Conservation (phyloP, 2,113 vertebrate species). For the Pluvianellus socialis region DNA sequence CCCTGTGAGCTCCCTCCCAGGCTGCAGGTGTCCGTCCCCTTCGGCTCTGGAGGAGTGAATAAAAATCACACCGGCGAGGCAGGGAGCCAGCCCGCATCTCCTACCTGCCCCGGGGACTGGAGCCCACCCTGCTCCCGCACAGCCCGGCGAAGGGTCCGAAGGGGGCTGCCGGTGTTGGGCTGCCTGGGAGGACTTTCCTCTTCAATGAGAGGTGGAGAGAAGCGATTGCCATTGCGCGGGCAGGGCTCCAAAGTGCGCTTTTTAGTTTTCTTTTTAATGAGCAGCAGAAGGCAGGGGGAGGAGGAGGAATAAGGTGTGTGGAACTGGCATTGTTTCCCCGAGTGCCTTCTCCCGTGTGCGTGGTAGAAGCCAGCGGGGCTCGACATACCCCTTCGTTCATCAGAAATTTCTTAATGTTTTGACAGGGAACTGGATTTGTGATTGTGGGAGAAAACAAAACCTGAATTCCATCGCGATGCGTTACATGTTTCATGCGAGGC, state of each 20-base stretch:
- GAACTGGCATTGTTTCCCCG: not conserved
- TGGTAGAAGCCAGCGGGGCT: not conserved
- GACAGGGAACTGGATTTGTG: not conserved
- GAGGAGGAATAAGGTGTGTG: not conserved
- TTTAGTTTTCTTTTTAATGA: not conserved
- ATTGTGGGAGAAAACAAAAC: not conserved
- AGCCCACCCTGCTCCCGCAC: not conserved
- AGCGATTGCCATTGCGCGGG: not conserved
- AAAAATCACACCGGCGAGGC: not conserved
- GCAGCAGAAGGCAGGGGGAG: not conserved
- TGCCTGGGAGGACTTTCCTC: not conserved
- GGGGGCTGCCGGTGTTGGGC: not conserved
- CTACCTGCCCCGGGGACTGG: not conserved
- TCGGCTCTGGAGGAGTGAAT: not conserved
- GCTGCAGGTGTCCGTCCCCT: not conserved
- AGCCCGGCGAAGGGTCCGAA: accelerated
- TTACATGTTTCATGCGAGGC: not conserved
- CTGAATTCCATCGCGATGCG: not conserved
- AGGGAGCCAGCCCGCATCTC: not conserved
- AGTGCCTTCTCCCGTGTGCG: not conserved
- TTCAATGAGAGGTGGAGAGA: not conserved
- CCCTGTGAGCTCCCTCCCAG: not conserved
- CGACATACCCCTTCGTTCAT: not conserved
- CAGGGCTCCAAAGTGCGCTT: not conserved
- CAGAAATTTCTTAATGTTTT: not conserved